Evolutionary conservation across 2,113 vertebrate genomes (phyloP), one percentile per base, ranked within the genome.

Genomic region (Sturnira hondurensis): DNA sequence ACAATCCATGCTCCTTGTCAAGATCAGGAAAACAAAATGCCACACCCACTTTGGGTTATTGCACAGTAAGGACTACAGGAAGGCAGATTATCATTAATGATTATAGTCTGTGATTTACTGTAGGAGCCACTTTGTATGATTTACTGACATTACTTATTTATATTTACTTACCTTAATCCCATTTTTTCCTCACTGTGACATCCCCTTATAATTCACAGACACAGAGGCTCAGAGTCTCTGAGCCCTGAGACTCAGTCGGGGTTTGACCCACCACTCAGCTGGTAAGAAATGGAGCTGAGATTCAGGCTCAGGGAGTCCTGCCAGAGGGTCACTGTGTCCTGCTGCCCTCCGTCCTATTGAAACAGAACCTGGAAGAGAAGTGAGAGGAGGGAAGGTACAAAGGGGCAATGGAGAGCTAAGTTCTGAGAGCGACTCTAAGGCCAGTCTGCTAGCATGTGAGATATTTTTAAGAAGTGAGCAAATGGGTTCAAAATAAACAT

Each of bases 11-110:
- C 22, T 56, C 8, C 41, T 80, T 85, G 13, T 12, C 54, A 5
- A 74, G 85, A 93, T 91, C 2, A 76, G n/a, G 3, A 88, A 91
- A 95, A 84, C 54, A 90, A 95, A 78, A 88, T 52, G 33, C 5
- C 8, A 33, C 10, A 68, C 33, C 20, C 58, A 78, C 1, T 36
- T 61, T 54, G 28, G n/a, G 4, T 87, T 93, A 88, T 73, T 78
- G 16, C 17, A 26, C 31, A 56, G 67, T 11, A 58, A 17, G 26
- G 6, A 78, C 56, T 2, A 47, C 11, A 65, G 14, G 47, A 86
- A 63, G 14, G 1, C 41, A 78, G 36, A 78, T 83, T 65, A 73
- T 3, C 13, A 78, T 56, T 56, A 65, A 78, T 95, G n/a, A 45
- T 78, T 54, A 22, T 50, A 61, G 31, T n/a, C 22, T 68, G 19